Conservation (phyloP, 2,797 vertebrate genomes). For the Arremon brunneinucha region DNA sequence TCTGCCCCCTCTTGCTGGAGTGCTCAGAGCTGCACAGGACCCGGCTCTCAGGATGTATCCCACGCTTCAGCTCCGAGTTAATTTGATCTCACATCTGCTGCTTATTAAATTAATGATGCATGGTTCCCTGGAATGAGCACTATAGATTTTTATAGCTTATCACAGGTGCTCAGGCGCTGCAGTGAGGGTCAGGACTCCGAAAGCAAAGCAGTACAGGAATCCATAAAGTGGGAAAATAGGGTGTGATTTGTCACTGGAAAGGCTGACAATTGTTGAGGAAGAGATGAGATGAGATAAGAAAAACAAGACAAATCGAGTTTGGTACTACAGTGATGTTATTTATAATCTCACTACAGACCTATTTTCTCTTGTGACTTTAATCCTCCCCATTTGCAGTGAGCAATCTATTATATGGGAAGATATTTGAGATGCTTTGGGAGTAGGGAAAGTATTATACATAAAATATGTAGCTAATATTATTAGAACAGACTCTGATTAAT, state of each 20-base stretch:
- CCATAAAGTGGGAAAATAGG: not conserved
- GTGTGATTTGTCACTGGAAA: not conserved
- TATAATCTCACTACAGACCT: constrained; percentile 19
- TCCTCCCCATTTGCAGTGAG: not conserved
- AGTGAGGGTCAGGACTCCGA: fast-evolving
- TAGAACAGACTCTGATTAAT: constrained; percentile 54
- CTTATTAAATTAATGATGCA: not conserved
- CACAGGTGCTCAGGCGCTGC: not conserved
- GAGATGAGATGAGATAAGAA: not conserved
- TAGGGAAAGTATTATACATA: not conserved
- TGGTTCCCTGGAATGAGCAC: not conserved
- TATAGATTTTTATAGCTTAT: not conserved
- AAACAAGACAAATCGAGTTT: not conserved
- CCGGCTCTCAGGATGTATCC: not conserved
- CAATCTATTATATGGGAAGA: constrained; percentile 13
- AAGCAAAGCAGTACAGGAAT: not conserved
- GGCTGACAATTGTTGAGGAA: not conserved
- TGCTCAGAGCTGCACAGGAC: not conserved
- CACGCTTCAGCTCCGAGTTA: fast-evolving
- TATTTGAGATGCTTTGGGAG: not conserved
- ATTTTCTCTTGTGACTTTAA: not conserved
- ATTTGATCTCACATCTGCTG: not conserved
- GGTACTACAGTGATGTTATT: not conserved
- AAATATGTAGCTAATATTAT: constrained; percentile 43
- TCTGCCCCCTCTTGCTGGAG: not conserved